Conservation (phyloP, 2,113 vertebrate genomes). For the Enhydra lutris region DNA sequence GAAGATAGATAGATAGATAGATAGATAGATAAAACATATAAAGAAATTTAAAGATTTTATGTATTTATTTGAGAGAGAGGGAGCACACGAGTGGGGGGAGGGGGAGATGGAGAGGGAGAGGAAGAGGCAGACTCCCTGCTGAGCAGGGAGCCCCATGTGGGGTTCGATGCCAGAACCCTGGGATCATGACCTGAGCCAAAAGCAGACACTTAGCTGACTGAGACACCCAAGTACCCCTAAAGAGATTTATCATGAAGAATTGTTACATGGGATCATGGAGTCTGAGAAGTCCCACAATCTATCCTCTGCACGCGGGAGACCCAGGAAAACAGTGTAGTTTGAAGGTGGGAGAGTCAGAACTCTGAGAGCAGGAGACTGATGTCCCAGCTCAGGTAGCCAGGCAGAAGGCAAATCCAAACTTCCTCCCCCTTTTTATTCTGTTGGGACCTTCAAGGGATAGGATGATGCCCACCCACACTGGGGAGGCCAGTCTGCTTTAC, state of each 20-base stretch:
- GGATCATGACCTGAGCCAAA: background rate
- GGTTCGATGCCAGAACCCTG: background rate
- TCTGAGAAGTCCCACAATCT: background rate
- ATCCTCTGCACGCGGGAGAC: background rate
- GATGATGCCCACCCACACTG: background rate
- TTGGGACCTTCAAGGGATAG: background rate
- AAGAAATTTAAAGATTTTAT: background rate
- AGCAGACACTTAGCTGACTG: background rate
- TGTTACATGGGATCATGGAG: background rate
- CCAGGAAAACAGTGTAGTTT: background rate
- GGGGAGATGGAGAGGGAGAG: background rate
- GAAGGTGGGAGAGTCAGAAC: background rate
- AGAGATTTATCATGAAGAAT: background rate
- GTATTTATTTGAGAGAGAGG: background rate
- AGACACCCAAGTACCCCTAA: background rate
- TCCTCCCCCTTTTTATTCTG: background rate
- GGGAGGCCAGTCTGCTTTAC: background rate
- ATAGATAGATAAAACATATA: background rate
- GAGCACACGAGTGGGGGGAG: background rate
- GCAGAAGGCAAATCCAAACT: background rate
- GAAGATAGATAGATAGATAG: background rate
- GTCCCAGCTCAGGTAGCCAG: background rate
- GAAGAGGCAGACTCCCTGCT: background rate
- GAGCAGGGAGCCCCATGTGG: background rate
- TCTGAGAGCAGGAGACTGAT: background rate